Conservation (phyloP, 2,113 vertebrate species). For the Formicarius rufipectus region DNA sequence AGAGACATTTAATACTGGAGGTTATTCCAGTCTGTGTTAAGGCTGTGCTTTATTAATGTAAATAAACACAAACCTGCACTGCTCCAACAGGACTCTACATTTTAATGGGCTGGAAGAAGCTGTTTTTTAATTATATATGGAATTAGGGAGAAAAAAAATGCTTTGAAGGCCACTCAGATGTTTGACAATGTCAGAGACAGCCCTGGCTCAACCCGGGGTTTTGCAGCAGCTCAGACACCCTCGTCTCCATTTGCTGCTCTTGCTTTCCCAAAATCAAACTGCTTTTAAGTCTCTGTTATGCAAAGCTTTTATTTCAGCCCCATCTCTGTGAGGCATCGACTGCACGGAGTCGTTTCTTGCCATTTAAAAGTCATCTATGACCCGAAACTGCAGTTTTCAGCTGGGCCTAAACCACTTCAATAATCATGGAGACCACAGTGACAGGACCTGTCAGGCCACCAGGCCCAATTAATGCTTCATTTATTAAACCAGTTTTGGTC, state of each 20-base stretch:
- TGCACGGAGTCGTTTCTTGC: not conserved
- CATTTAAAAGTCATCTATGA: not conserved
- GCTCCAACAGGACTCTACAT: conserved; percentile 17
- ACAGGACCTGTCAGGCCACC: not conserved
- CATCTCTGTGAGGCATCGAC: not conserved
- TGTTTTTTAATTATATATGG: conserved; percentile 45
- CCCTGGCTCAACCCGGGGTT: not conserved
- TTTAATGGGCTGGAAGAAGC: conserved; percentile 26
- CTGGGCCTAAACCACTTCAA: not conserved
- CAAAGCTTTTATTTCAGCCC: not conserved
- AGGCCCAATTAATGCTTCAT: not conserved
- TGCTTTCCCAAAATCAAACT: not conserved
- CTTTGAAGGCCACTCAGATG: conserved; percentile 35
- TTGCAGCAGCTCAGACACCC: not conserved
- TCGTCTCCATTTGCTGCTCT: not conserved
- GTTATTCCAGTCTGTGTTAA: not conserved
- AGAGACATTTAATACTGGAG: not conserved
- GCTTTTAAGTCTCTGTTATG: not conserved
- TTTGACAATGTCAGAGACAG: not conserved
- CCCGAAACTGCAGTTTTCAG: not conserved
- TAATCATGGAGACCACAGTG: rapidly evolving
- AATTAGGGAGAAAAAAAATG: not conserved
- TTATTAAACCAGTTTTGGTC: not conserved
- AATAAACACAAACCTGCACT: not conserved
- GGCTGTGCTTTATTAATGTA: not conserved